These are phyloP conservation scores for Xiphophorus couchianus DNA, from an alignment of 2,113 vertebrate genomes.

Conservation along the genomic window DNA sequence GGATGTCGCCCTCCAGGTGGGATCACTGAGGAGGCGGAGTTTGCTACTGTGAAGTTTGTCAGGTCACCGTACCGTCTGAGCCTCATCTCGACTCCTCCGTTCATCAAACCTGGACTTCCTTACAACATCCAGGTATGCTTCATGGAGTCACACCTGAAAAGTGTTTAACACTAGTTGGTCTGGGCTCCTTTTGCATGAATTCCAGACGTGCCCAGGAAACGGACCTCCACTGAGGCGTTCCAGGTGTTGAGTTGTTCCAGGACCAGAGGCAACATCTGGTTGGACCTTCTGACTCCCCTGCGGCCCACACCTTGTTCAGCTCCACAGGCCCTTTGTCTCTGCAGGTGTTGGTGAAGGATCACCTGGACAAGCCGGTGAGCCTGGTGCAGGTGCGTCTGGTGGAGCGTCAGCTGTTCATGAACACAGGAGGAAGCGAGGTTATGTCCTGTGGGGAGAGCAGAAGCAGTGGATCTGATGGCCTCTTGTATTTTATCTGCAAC, in stretches of 20 bases:
- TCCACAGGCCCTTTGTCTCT: not conserved
- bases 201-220: too few relatives aligned
- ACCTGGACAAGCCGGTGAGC: conserved; percentile 70
- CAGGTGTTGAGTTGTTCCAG: too few relatives aligned
- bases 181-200: too few relatives aligned
- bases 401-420: conserved; percentile 52
- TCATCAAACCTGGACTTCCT: conserved; percentile 92
- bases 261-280: too few relatives aligned
- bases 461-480: conserved; percentile 75
- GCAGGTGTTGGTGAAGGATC: conserved; percentile 91
- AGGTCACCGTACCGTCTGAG: conserved; percentile 86
- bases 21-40: conserved; percentile 86
- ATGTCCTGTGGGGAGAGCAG: conserved; percentile 25
- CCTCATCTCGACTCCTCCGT: conserved; percentile 89
- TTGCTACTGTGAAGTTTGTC: conserved; percentile 82
- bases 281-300: too few relatives aligned
- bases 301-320: too few relatives aligned
- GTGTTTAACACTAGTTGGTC: too few relatives aligned
- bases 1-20: conserved; percentile 79
- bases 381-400: conserved; percentile 69
- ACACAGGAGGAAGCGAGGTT: not conserved
- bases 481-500: conserved; percentile 84
- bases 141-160: not conserved
- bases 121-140: conserved; percentile 85
- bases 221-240: too few relatives aligned